A percentile compares a stretch with the other conserved stretches of the same genome.
These are phyloP conservation scores for Octodonta nipae DNA, from an alignment of 2,888 invertebrate genomes.

Conservation along the genomic window DNA sequence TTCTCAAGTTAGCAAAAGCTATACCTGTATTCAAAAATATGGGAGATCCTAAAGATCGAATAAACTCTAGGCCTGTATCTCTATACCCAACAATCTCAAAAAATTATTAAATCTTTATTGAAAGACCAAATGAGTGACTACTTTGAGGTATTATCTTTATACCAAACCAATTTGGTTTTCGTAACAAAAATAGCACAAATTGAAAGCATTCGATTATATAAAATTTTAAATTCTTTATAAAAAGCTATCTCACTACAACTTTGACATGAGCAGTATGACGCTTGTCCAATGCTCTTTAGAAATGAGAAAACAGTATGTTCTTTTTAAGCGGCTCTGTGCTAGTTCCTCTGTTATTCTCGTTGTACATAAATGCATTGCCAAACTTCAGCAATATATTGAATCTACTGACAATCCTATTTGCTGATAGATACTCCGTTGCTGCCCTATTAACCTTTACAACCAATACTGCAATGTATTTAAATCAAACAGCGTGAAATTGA, in stretches of 20 bases:
- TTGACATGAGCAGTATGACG: background rate
- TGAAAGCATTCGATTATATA: background rate
- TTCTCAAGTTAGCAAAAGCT: too few species aligned
- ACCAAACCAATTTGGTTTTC: too few species aligned
- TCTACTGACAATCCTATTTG: background rate
- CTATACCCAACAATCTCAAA: background rate
- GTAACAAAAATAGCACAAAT: background rate
- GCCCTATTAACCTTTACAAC: background rate
- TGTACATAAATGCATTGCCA: background rate
- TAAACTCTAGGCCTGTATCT: background rate
- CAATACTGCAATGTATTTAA: background rate
- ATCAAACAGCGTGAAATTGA: background rate
- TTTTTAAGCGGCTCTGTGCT: too few species aligned
- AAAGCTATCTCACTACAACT: too few species aligned
- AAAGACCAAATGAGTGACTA: background rate
- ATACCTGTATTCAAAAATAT: background rate
- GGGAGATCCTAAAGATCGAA: background rate
- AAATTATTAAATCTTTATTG: too few species aligned
- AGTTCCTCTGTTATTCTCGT: background rate
- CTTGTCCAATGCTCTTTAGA: background rate
- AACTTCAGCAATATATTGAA: background rate
- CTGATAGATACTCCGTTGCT: background rate
- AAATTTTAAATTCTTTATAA: background rate
- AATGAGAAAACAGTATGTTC: too few species aligned
- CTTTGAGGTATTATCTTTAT: background rate